Base-by-base conservation (phyloP, 1,140 invertebrate genomes). In the Halictus rubicundus region DNA sequence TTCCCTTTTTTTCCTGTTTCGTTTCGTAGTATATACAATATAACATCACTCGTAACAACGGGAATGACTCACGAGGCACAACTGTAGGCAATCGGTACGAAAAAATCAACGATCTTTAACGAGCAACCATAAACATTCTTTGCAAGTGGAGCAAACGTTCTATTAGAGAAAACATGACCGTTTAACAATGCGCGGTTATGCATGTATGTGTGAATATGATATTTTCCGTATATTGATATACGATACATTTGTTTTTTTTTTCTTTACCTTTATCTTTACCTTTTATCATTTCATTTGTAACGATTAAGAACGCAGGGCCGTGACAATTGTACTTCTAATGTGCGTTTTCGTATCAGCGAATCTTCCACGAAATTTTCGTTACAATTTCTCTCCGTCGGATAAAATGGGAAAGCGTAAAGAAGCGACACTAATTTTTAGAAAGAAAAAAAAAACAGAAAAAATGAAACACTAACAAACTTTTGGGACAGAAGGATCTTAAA, bases 111-210 rank as follows among this genome's bases (percentile, higher is more conserved):
- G 80, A 69, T 83, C 54, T 75, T 85, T 68, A 73, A 71, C 52
- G 65, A 72, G 14, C 42, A 74, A 80, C 71, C 78, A 61, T 68
- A 63, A 72, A 83, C 12, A 49, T 21, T 59, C 72, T 72, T 39
- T 42, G 63, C 37, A 49, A n/a, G 16, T 63, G 52, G 61, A 57
- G 27, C 52, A 57, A 85, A 85, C 63, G 19, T 82, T 85, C 75
- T 82, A 76, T 82, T 75, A 76, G 61, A 82, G 75, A 82, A 82
- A 72, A 76, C 83, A 82, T 76, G 83, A 86, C 60, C 64, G 83
- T 78, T 85, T 64, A 72, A 85, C 80, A 82, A 69, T 72, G 80
- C 82, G 81, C 70, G 79, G 32, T 78, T 85, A 78, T 72, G 65
- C 73, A 68, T 52, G 63, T 61, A 76, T 46, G 78, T 61, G 57